Percentiles rank a stretch among this genome's conserved stretches.
These are phyloP conservation scores for Vulpes ferrilata DNA, from an alignment of 2,113 vertebrate genomes.

Conservation along the genomic window DNA sequence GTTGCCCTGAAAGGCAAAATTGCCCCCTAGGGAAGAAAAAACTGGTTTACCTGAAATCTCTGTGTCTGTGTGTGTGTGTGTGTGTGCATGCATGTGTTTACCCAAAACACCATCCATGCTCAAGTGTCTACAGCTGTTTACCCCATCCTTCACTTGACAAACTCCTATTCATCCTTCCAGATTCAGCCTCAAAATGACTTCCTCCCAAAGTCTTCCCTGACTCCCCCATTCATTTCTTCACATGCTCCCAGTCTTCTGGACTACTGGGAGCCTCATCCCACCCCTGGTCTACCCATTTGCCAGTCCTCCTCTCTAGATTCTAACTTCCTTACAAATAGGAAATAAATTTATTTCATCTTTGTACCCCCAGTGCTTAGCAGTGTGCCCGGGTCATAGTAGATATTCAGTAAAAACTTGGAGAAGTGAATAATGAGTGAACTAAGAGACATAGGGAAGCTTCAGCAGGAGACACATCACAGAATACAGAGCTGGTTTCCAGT, in stretches of 20 bases:
- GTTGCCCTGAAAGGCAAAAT: not conserved
- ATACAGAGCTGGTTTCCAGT: not conserved
- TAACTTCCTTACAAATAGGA: not conserved
- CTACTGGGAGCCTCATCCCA: not conserved
- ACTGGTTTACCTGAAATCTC: not conserved
- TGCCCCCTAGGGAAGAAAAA: not conserved
- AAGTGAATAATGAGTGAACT: not conserved
- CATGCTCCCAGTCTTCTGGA: not conserved
- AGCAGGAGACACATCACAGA: not conserved
- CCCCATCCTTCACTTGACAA: not conserved
- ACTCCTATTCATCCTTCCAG: not conserved
- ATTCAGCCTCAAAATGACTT: not conserved
- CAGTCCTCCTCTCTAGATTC: not conserved
- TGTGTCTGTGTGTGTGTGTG: rapidly evolving
- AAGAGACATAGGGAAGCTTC: not conserved
- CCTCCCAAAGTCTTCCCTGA: not conserved
- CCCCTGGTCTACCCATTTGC: too few relatives aligned
- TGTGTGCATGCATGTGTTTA: not conserved
- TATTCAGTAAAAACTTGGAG: not conserved
- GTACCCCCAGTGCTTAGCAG: not conserved
- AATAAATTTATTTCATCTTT: not conserved
- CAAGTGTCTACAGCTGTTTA: not conserved
- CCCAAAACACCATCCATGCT: not conserved
- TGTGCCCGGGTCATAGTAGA: not conserved
- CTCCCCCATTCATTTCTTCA: not conserved